Evolutionary conservation across 2,113 vertebrate genomes (phyloP).

Genomic region (Ariopsis seemanni): DNA sequence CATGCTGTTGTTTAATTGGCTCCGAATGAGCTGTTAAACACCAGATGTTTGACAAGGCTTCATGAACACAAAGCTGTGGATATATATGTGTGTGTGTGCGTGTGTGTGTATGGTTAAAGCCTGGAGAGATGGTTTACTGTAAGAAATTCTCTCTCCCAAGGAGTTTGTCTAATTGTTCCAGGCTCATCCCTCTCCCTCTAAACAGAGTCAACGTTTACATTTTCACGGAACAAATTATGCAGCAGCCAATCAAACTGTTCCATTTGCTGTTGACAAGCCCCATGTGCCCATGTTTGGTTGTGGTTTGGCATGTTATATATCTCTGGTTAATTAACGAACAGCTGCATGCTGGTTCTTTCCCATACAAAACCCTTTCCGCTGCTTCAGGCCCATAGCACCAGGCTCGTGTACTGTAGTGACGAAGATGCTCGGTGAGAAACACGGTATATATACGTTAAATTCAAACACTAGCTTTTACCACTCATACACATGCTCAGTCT

Average conservation of each 20-base stretch:
- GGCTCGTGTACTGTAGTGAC: not conserved
- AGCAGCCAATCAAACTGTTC: constrained; percentile 76
- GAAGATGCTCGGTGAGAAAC: not conserved
- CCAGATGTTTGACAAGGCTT: constrained; percentile 90
- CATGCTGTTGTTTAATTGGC: constrained; percentile 96
- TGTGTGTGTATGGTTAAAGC: constrained; percentile 21
- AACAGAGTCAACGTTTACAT: constrained; percentile 65
- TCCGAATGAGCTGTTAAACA: constrained; percentile 95
- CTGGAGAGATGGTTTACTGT: constrained; percentile 25
- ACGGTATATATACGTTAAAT: too few species aligned
- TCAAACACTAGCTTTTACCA: not conserved
- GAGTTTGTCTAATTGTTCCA: constrained; percentile 12
- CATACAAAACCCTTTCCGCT: not conserved
- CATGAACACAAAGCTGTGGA: constrained; percentile 62
- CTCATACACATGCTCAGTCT: not conserved
- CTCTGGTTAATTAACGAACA: constrained; percentile 74
- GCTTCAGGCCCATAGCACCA: not conserved
- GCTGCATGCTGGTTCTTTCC: constrained; percentile 72
- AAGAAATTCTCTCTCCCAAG: constrained; percentile 18
- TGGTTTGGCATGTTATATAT: constrained; percentile 69
- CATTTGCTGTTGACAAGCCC: constrained; percentile 72
- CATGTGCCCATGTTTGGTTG: constrained; percentile 67
- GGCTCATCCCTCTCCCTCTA: constrained; percentile 49
- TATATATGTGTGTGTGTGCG: not conserved
- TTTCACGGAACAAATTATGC: constrained; percentile 74